These are phyloP conservation scores for Anhinga rufa DNA, from an alignment of 2,113 vertebrate species.

Conservation along the genomic window DNA sequence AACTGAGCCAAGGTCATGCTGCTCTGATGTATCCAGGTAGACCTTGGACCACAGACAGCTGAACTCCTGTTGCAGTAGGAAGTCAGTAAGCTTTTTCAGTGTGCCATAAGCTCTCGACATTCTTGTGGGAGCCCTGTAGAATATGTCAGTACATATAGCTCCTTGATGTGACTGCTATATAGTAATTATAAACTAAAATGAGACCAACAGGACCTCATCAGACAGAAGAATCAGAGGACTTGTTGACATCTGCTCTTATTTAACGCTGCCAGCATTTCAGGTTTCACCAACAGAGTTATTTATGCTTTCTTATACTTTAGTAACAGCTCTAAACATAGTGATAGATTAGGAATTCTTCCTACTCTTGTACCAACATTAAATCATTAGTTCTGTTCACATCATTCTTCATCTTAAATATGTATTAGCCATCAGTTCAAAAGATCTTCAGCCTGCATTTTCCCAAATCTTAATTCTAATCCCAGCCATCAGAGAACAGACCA, in stretches of 20 bases:
- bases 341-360: neutral
- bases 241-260: neutral
- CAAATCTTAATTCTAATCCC: neutral
- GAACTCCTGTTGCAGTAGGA: neutral
- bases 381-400: neutral
- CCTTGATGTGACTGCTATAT: neutral
- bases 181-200: neutral
- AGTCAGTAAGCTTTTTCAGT: neutral
- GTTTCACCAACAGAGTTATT: neutral
- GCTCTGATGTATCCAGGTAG: neutral
- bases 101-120: neutral
- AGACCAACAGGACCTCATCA: neutral
- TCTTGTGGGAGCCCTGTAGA: neutral
- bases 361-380: neutral
- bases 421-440: neutral
- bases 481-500: neutral
- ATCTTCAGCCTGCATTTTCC: neutral
- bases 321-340: neutral
- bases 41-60: neutral
- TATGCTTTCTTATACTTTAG: neutral
- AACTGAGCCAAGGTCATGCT: neutral
- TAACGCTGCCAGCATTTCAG: neutral
- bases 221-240: neutral
- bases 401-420: neutral
- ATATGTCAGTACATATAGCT: neutral